phyloP scores from a whole-genome alignment of 2,797 vertebrate species.

The Spizella passerina region DNA sequence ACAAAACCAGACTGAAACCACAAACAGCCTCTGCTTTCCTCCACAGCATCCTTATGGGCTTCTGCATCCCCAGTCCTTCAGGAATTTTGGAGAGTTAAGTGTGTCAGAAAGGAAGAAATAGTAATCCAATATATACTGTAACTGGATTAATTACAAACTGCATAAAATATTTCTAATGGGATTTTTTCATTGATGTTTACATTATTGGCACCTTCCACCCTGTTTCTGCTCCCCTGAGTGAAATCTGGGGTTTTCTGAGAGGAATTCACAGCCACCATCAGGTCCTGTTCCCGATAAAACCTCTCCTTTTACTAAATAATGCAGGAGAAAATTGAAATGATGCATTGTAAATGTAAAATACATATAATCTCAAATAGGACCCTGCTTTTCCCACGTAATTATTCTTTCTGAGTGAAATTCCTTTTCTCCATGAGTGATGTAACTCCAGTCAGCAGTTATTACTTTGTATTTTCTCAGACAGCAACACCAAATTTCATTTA shows the following conservation, averaged over 20 bases:
- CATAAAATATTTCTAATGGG: neutral
- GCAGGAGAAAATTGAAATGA: neutral
- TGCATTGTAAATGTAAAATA: neutral
- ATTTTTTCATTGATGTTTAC: neutral
- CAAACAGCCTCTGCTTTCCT: neutral
- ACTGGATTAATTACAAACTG: neutral
- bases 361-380: neutral
- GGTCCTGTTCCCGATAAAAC: neutral
- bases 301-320: neutral
- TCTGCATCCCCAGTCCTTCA: neutral
- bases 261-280: neutral
- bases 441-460: neutral
- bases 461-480: neutral
- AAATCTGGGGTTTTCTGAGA: neutral
- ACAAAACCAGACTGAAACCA: neutral
- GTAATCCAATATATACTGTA: rapidly evolving
- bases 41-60: neutral
- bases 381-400: neutral
- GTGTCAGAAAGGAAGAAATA: neutral
- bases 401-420: neutral
- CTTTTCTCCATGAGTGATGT: neutral
- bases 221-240: neutral
- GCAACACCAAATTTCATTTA: neutral
- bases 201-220: neutral
- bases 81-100: neutral